These are phyloP conservation scores for Tragelaphus buxtoni DNA, from an alignment of 2,113 vertebrate genomes.

Conservation along the genomic window DNA sequence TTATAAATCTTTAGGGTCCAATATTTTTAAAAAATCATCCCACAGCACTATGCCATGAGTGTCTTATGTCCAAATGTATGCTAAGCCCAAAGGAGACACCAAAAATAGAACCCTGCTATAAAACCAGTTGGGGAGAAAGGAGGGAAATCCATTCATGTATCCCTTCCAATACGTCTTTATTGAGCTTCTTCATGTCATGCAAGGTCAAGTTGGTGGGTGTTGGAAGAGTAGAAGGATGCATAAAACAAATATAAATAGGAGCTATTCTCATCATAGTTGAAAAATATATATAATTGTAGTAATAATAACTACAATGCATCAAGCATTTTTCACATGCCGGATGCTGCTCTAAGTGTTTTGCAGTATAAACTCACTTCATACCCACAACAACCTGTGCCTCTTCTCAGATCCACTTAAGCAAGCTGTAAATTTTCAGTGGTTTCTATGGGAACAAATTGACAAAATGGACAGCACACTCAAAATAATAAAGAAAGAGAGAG, in stretches of 20 bases:
- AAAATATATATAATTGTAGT: constrained; percentile 14
- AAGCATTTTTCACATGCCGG: background rate
- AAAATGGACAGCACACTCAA: constrained; percentile 25
- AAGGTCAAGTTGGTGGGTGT: background rate
- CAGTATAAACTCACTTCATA: constrained; percentile 18
- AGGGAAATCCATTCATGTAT: background rate
- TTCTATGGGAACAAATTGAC: constrained; percentile 64
- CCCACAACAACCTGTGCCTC: constrained; percentile 12
- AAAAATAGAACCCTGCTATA: background rate
- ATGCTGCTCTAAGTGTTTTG: constrained; percentile 3
- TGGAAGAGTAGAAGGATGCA: background rate
- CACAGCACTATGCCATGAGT: background rate
- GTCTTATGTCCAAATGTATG: background rate
- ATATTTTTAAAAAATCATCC: background rate
- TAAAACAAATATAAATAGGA: constrained; percentile 27
- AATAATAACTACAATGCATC: background rate
- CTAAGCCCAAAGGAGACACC: background rate
- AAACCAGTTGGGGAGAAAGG: background rate
- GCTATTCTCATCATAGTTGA: background rate
- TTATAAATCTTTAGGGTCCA: background rate
- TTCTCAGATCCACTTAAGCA: constrained; percentile 51
- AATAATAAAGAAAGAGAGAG: background rate
- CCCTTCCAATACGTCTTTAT: background rate
- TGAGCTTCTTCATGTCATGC: background rate
- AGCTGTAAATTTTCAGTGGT: constrained; percentile 51